Base-by-base conservation (phyloP, 2,113 vertebrate genomes). In the Stegostoma tigrinum region DNA sequence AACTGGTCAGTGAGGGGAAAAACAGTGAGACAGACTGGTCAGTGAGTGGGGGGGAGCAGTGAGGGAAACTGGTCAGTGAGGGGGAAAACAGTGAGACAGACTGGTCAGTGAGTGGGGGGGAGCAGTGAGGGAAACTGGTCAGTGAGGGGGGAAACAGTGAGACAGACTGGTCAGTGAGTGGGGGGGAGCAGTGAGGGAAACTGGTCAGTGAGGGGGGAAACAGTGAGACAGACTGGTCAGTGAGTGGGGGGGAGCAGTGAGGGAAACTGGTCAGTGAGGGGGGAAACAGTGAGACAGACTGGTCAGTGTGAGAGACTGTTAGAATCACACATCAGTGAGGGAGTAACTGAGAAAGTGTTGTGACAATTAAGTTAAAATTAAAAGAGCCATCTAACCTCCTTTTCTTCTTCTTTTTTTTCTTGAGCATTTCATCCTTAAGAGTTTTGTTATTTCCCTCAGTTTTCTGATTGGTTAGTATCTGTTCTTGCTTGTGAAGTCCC, bases 331-430 rank as follows among this genome's bases (percentile, higher is more conserved):
- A 52, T 95, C 64, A 67, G 21, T 55, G 86, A 52, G 24, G 55
- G 27, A 90, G 34, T 55, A 75, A 2, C 30, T 75, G 70, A 34
- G 64, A 23, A 61, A 15, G 21, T 17, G 42, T 78, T 78, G 42
- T n/a, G 42, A n/a, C 10, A 10, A 80, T 67, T 19, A 17, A 14
- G 19, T 38, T 91, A 42, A n/a, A 70, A 67, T 21, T 34, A 55
- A 38, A 68, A 52, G 27, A 42, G 15, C 38, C 30, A 42, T 48
- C 52, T 1, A 96, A 97, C 97, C 97, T 97, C 95, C 95, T 95
- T 96, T 97, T 97, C 66, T 48, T 96, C 96, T 90, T 97, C 95
- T 95, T 97, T 95, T 96, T 97, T 89, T 96, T 97, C 89, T 96
- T 97, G 5, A 96, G 83, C 52, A 38, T 87, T 52, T 97, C 97